Base-by-base conservation (phyloP, 2,113 vertebrate species). In the Catharus fuscescens region DNA sequence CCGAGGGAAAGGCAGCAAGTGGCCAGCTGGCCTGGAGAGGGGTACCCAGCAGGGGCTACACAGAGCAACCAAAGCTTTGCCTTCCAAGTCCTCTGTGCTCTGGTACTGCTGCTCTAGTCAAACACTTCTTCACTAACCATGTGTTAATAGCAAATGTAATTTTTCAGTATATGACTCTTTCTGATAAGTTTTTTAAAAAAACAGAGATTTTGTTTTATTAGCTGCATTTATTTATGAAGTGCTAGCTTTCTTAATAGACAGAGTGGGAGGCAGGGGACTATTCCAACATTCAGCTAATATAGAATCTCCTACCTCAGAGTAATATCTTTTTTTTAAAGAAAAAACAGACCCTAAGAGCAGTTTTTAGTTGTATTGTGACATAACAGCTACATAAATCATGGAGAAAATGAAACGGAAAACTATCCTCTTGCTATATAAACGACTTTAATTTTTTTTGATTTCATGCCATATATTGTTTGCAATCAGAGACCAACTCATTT, bases 221-320 rank as follows among this genome's bases (percentile, higher is more conserved):
- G 29, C n/a, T 70, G 38, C 29, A 40, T 85, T 94, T 93, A 91
- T 96, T 96, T 94, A 94, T 73, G 80, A 92, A 34, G 66, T 89
- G 84, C 48, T 71, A 91, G 29, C 29, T 82, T 87, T 88, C 45
- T 80, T 88, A 86, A 80, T 34, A 65, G 73, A 73, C 53, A 80
- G 67, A 72, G 50, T 66, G 54, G 78, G 81, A 95, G 42, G 36
- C 7, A n/a, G 64, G 32, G 45, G 29, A 72, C 36, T 87, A 42
- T 91, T 91, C n/a, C 70, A 91, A 65, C 34, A 57, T 70, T 80
- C 80, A 87, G 45, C 36, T 59, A 82, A 72, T 53, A 69, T 47
- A 81, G 52, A 56, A 79, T 87, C 61, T 88, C 40, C 65, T 91
- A 76, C 65, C 36, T 92, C 45, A 61, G 36, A 86, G 34, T 71